Evolutionary conservation across 2,797 vertebrate genomes (phyloP).

Genomic region (Sebastes dallii): DNA sequence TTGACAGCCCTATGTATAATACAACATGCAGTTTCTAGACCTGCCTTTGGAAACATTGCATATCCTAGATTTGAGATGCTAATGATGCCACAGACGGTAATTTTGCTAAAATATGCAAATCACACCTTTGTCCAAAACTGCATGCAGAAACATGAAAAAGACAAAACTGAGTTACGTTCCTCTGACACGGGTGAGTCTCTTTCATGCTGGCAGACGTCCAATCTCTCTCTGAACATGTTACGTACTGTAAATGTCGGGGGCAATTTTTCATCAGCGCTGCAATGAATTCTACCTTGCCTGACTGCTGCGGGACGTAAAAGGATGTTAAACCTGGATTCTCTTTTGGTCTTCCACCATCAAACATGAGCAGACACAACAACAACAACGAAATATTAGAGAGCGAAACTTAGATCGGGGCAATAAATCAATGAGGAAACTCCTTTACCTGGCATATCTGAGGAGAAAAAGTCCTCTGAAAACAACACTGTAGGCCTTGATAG

Average conservation of each 20-base stretch:
- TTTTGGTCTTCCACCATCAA: slow-evolving; percentile 15
- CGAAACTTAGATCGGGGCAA: slow-evolving; percentile 23
- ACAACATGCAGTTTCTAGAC: background rate
- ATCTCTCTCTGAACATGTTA: slow-evolving; percentile 1
- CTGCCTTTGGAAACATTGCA: background rate
- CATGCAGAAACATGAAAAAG: background rate
- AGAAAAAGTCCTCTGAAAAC: slow-evolving; percentile 14
- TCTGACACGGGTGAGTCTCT: background rate
- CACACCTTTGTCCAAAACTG: background rate
- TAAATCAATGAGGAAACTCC: slow-evolving; percentile 36
- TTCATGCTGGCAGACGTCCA: slow-evolving; percentile 15
- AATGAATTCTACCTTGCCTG: slow-evolving; percentile 26
- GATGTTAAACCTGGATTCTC: slow-evolving; percentile 42
- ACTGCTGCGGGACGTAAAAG: slow-evolving; percentile 32
- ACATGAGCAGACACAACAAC: slow-evolving; percentile 35
- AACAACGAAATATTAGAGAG: slow-evolving; percentile 41
- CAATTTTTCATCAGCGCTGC: slow-evolving; percentile 41
- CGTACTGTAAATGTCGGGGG: slow-evolving; percentile 28
- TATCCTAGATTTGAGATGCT: background rate
- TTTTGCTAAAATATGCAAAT: background rate
- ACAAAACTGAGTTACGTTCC: background rate
- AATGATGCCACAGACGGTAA: background rate
- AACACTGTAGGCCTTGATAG: background rate
- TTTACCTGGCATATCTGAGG: slow-evolving; percentile 8
- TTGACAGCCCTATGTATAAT: background rate